phyloP scores from a whole-genome alignment of 2,797 vertebrate species.

The Catostomus latipinnis region DNA sequence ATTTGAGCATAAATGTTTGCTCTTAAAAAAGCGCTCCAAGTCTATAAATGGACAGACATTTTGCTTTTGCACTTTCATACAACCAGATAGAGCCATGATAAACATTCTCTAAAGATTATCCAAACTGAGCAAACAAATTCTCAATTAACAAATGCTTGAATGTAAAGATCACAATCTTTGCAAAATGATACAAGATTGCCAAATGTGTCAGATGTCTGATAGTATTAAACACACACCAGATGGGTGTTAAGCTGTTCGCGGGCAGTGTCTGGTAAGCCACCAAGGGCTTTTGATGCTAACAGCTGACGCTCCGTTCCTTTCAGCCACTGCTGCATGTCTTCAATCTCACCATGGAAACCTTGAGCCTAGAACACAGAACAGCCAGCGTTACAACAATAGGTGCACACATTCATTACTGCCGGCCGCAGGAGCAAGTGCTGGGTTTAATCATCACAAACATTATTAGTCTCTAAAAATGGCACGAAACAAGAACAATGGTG shows the following conservation, averaged over 20 bases:
- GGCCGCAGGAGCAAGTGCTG: neutral
- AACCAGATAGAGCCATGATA: neutral
- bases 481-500: slow-evolving; percentile 33
- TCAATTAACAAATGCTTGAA: neutral
- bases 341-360: slow-evolving; percentile 99
- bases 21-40: too few relatives aligned
- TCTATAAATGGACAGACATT: too few relatives aligned
- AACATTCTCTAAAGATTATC: neutral
- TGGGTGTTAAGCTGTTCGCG: slow-evolving; percentile 96
- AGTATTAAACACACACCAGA: slow-evolving; percentile 89
- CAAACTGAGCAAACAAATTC: too few relatives aligned
- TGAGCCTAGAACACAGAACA: slow-evolving; percentile 90
- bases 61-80: neutral
- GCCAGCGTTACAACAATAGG: slow-evolving; percentile 76
- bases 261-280: slow-evolving; percentile 98
- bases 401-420: slow-evolving; percentile 67
- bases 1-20: neutral
- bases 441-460: slow-evolving; percentile 38
- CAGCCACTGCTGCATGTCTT: slow-evolving; percentile 98
- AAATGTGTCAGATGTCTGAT: slow-evolving; percentile 73
- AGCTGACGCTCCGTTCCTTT: slow-evolving; percentile 97
- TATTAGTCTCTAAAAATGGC: slow-evolving; percentile 16
- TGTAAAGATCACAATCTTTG: neutral
- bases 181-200: slow-evolving; percentile 64
- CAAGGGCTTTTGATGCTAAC: slow-evolving; percentile 95